Base-by-base conservation (phyloP, 2,113 vertebrate species). In the Dipodomys spectabilis region DNA sequence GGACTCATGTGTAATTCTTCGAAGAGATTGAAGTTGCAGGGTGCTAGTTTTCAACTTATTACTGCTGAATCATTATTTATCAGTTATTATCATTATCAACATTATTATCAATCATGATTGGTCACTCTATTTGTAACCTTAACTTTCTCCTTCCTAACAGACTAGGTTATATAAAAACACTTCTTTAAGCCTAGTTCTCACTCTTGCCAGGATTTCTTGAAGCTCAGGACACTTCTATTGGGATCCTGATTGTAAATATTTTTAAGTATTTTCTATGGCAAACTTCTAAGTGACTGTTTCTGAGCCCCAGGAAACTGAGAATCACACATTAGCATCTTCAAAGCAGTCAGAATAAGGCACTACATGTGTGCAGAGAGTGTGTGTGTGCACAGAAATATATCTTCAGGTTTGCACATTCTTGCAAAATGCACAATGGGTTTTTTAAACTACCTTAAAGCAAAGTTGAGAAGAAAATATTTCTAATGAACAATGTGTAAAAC, bases 231-330 rank as follows among this genome's bases (percentile, higher is more conserved):
- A 80, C 27, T 77, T 3, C 86, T 82, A 27, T 80, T 82, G 27
- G 35, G 60, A 95, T 75, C 72, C 20, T 53, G 57, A 60, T 90
- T 91, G 25, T 69, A 95, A 95, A 88, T 88, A 95, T 94, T 90
- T 93, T 92, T 82, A 57, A 67, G 53, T 71, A 2, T 62, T 92
- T 93, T 83, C 69, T 32, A 49, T 62, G 72, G 82, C 68, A 81
- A 89, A 60, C 25, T 49, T 77, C 22, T 90, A 62, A 79, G 75
- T 88, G 81, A 84, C 64, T 82, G 2, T 87, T 39, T 94, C 20
- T 95, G 32, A 91, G 16, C 79, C n/a, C 53, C 49, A 32, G 27
- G 82, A 83, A 53, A 62, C 27, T 83, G 12, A 68, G n/a, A 77
- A 10, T 44, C 28, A 87, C 45, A 77, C 7, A 65, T 86, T 92